A percentile compares a stretch with the other conserved stretches of the same genome.
Conservation (phyloP, 1,140 invertebrate species). For the Habropoda laboriosa region DNA sequence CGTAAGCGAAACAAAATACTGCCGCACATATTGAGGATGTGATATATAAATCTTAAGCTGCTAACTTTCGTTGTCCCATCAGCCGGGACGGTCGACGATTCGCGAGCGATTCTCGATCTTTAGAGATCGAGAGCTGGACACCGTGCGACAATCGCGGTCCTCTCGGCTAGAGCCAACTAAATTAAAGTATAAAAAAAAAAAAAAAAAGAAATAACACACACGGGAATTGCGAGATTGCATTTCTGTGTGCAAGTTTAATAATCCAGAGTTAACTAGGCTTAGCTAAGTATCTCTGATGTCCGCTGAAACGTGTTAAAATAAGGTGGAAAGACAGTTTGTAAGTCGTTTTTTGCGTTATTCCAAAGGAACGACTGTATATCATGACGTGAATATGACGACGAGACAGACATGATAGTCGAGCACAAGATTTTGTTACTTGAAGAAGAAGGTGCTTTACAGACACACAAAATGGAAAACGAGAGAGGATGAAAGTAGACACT, state of each 20-base stretch:
- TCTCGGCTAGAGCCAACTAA: not conserved
- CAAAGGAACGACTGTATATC: not conserved
- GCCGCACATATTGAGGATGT: slow-evolving; percentile 73
- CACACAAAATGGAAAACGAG: not conserved
- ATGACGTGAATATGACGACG: not conserved
- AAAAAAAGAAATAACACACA: not conserved
- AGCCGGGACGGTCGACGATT: not conserved
- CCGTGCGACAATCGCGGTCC: slow-evolving; percentile 6
- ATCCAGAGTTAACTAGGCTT: slow-evolving; percentile 41
- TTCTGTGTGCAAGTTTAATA: slow-evolving; percentile 26
- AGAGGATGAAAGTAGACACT: not conserved
- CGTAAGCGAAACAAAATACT: slow-evolving; percentile 61
- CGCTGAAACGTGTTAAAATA: not conserved
- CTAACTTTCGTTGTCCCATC: slow-evolving; percentile 16
- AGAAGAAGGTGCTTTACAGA: not conserved
- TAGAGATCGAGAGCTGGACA: not conserved
- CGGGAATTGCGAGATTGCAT: slow-evolving; percentile 19
- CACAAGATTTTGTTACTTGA: slow-evolving; percentile 3
- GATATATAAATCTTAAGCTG: slow-evolving; percentile 67
- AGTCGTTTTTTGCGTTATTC: slow-evolving; percentile 11
- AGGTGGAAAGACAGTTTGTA: not conserved
- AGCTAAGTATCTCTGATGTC: slow-evolving; percentile 24
- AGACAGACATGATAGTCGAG: not conserved
- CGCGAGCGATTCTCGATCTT: not conserved
- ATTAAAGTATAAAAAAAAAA: not conserved